Base-by-base conservation (phyloP, 2,888 invertebrate species). In the Synanthedon tipuliformis region DNA sequence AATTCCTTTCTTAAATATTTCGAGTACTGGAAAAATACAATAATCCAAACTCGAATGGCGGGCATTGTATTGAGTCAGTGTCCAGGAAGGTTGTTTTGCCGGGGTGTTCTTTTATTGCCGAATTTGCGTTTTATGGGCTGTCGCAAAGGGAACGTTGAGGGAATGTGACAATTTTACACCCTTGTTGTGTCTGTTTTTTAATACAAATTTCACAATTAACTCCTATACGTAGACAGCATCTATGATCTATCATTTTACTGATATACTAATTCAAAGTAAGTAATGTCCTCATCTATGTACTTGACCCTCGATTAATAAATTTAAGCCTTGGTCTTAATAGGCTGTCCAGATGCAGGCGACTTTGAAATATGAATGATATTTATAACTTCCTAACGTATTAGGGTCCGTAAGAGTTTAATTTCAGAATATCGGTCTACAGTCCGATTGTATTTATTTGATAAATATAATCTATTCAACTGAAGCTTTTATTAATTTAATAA, bases 351-450 rank as follows among this genome's bases (percentile, higher is more conserved):
- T 88, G 88, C 77, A 75, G 73, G 73, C 67, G 88, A 88, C 88
- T 88, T 83, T 88, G 88, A 88, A 81, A 84, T 87, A 88, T 88
- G 78, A 78, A 68, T 65, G 78, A 78, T 82, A 88, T 88, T 88
- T 80, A 78, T 88, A 82, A 81, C 76, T 53, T 65, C 64, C 68
- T 65, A 34, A 57, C 62, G 62, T 57, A 66, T 69, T 67, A 67
- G 68, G 66, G 66, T 34, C 3, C 34, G 34, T 34, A 34, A 34
- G 34, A 34, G 34, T 34, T 34, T 34, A 34, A 34, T 10, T 34
- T 34, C 34, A 34, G 34, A 10, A 34, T 34, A 34, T 34, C 34
- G 34, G 34, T 34, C 34, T 34, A 34, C 34, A 34, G 34, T 34
- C 10, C 10, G 34, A 34, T 34, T 34, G 34, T 34, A 34, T 34